phyloP scores from a whole-genome alignment of 2,888 invertebrate species.

The Dynastes grantii region DNA sequence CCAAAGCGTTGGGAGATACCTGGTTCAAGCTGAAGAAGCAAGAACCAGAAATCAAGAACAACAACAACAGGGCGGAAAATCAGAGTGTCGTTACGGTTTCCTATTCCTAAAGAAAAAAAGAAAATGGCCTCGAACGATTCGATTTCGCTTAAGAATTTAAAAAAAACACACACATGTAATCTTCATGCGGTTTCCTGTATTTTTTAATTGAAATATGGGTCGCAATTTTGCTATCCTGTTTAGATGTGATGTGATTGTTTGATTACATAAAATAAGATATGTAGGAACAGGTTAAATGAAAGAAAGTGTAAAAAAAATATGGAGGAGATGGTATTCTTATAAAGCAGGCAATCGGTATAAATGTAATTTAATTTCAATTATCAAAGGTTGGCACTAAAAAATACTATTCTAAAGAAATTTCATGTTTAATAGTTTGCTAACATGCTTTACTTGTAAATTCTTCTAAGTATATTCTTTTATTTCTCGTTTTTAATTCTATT shows the following conservation, averaged over 20 bases:
- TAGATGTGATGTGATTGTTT: constrained; percentile 15
- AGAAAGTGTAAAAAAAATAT: background rate
- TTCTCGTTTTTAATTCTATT: no score
- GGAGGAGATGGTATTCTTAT: background rate
- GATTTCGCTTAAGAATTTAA: no score
- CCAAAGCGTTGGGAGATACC: constrained; percentile 89
- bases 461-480: no score
- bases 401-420: no score
- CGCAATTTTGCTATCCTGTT: background rate
- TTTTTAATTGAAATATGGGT: background rate
- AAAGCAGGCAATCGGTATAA: no score
- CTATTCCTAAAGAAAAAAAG: constrained; percentile 46
- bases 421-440: no score
- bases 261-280: background rate
- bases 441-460: no score
- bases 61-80: constrained; percentile 60
- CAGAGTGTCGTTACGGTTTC: constrained; percentile 65
- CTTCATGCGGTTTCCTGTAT: no score
- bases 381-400: no score
- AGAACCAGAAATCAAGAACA: constrained; percentile 71
- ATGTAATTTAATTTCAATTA: no score
- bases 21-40: constrained; percentile 84
- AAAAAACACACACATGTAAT: no score
- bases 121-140: background rate
- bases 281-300: background rate